Conservation (phyloP, 2,113 vertebrate genomes). For the Burhinus oedicnemus region DNA sequence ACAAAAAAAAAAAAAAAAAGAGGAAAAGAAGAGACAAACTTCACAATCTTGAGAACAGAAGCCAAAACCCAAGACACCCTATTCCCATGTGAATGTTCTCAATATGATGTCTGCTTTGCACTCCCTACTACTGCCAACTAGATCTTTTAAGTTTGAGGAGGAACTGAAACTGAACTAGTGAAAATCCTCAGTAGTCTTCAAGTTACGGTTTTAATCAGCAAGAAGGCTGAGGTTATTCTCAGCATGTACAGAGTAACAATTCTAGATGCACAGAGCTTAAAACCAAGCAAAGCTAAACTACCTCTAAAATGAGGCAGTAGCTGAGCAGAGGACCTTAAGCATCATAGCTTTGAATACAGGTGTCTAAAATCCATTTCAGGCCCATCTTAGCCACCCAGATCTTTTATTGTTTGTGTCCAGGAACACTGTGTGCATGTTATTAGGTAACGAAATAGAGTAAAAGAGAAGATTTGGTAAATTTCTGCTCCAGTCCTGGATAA, state of each 20-base stretch:
- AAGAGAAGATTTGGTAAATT: not conserved
- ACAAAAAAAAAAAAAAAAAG: not conserved
- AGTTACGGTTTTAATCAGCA: not conserved
- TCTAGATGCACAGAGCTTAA: not conserved
- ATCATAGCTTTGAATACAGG: not conserved
- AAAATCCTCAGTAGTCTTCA: not conserved
- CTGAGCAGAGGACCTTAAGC: not conserved
- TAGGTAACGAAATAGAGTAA: not conserved
- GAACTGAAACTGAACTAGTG: not conserved
- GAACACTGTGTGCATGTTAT: not conserved
- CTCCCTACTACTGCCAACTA: not conserved
- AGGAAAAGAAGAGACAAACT: not conserved
- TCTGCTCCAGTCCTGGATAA: not conserved
- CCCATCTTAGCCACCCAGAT: not conserved
- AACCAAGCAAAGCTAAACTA: not conserved
- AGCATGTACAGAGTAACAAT: not conserved
- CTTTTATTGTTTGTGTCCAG: not conserved
- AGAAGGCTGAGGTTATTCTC: not conserved
- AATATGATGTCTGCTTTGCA: not conserved
- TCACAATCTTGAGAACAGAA: not conserved
- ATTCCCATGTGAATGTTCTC: not conserved
- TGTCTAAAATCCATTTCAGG: not conserved
- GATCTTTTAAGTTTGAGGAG: not conserved
- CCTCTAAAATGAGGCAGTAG: not conserved
- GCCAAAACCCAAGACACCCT: not conserved